Conservation (phyloP, 2,797 vertebrate species). For the Characodon lateralis region DNA sequence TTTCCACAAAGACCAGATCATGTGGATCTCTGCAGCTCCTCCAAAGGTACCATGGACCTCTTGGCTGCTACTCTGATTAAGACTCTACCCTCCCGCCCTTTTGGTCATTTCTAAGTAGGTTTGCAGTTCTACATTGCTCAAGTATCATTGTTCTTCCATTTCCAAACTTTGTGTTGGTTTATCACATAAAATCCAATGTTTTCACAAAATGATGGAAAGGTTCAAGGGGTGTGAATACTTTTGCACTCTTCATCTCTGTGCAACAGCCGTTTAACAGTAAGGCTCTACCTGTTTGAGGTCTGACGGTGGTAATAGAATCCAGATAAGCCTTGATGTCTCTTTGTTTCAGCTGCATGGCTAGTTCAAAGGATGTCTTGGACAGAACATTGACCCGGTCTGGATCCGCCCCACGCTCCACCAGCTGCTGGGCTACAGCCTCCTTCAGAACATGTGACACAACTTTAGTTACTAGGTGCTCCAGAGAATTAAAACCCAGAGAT, state of each 20-base stretch:
- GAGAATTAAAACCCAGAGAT: neutral
- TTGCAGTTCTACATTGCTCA: too few relatives aligned
- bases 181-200: too few relatives aligned
- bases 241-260: neutral
- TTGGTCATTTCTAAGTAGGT: too few relatives aligned
- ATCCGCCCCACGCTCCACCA: constrained; percentile 92
- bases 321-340: constrained; percentile 90
- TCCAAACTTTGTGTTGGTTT: too few relatives aligned
- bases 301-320: constrained; percentile 90
- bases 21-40: too few relatives aligned
- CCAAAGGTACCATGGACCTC: neutral
- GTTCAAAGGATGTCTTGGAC: constrained; percentile 92
- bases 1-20: too few relatives aligned
- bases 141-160: too few relatives aligned
- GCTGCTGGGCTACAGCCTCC: constrained; percentile 88
- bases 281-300: constrained; percentile 28
- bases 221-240: neutral
- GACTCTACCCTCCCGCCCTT: neutral
- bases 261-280: rapidly evolving
- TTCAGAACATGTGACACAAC: constrained; percentile 48
- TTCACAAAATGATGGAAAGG: too few relatives aligned
- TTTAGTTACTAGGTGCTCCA: neutral
- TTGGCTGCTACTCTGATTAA: neutral
- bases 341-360: constrained; percentile 89
- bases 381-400: constrained; percentile 89